Percentiles rank a stretch among this genome's conserved stretches.
Conservation (phyloP, 1,140 invertebrate species). For the Microplitis demolitor region DNA sequence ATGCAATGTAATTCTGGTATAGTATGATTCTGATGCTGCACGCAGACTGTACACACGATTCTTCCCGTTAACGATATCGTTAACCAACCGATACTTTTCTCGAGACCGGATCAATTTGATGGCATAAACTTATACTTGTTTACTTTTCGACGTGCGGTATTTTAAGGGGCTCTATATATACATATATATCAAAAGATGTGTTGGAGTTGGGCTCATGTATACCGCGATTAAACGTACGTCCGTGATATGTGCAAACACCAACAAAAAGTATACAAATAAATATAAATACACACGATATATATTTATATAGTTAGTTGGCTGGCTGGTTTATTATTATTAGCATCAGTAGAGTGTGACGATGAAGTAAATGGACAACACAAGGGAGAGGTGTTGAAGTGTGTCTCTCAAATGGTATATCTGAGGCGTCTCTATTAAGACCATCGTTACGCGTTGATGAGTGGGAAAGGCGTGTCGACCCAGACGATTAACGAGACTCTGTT, state of each 20-base stretch:
- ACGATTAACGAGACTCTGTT: slow-evolving; percentile 15
- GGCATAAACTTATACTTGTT: neutral
- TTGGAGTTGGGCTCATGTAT: no score
- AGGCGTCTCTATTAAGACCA: slow-evolving; percentile 19
- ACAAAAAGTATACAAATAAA: no score
- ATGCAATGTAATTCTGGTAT: no score
- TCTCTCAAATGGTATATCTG: slow-evolving; percentile 8
- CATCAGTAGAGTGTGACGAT: neutral
- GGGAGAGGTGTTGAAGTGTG: slow-evolving; percentile 12
- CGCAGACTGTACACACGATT: neutral
- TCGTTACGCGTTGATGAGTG: slow-evolving; percentile 18
- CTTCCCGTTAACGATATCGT: slow-evolving; percentile 27
- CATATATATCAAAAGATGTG: neutral
- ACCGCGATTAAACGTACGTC: no score
- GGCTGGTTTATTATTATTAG: neutral
- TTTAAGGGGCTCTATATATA: neutral
- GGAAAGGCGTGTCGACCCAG: slow-evolving; percentile 16
- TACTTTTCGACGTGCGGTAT: neutral
- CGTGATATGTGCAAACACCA: no score
- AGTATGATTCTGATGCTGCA: no score
- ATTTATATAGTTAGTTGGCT: no score
- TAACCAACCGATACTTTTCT: slow-evolving; percentile 23
- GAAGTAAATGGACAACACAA: slow-evolving; percentile 1
- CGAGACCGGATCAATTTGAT: neutral
- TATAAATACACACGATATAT: no score